These are phyloP conservation scores for Otolemur crassicaudatus DNA, from an alignment of 2,797 vertebrate genomes.

Conservation along the genomic window DNA sequence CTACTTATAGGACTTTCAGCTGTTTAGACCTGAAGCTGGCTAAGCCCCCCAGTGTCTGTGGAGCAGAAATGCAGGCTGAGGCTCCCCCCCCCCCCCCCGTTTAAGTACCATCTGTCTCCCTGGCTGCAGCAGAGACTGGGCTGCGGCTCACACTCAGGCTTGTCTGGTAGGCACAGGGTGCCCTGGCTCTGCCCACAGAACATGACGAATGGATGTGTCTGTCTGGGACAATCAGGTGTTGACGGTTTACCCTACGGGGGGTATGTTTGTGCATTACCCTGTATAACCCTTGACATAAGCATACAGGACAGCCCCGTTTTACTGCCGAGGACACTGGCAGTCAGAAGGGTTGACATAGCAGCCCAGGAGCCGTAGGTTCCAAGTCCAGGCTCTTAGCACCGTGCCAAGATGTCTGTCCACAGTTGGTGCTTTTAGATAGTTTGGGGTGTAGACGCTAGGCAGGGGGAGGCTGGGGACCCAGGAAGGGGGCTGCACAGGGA, in stretches of 20 bases:
- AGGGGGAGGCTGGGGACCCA: fast-evolving
- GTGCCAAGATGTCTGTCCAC: neutral
- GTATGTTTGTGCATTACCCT: too few species aligned
- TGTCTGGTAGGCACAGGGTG: fast-evolving
- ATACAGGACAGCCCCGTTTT: fast-evolving
- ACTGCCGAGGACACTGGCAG: neutral
- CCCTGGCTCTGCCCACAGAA: too few species aligned
- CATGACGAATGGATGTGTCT: too few species aligned
- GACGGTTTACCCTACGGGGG: fast-evolving
- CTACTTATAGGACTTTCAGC: neutral
- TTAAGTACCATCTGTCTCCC: fast-evolving
- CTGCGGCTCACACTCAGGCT: fast-evolving
- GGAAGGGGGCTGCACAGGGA: neutral
- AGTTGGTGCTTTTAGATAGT: too few species aligned
- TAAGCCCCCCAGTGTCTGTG: neutral
- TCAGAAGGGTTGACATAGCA: neutral
- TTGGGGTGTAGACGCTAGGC: neutral
- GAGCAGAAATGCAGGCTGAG: neutral
- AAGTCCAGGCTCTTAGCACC: too few species aligned
- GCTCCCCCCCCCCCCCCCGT: too few species aligned
- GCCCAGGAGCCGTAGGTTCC: neutral
- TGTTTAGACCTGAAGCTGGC: neutral
- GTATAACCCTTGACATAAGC: fast-evolving
- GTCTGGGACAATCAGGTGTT: too few species aligned
- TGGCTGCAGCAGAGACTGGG: neutral